Evolutionary conservation across 2,113 vertebrate genomes (phyloP).

Genomic region (Colistium nudipinnis): DNA sequence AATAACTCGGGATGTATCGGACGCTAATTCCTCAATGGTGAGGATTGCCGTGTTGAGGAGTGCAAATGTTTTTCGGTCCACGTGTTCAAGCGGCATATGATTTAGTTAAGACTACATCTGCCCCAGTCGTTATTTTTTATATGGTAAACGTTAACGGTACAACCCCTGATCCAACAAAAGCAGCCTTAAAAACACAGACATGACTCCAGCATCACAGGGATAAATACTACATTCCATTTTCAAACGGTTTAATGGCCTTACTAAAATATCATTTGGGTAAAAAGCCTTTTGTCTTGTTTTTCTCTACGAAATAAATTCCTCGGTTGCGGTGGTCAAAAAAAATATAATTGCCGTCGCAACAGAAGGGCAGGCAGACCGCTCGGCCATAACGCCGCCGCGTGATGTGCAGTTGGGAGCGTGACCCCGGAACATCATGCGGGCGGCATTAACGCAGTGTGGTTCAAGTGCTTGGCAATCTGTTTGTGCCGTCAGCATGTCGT

Average conservation of each 20-base stretch:
- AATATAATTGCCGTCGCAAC: background rate
- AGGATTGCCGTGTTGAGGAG: slow-evolving; percentile 15
- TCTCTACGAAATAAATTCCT: background rate
- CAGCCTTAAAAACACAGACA: background rate
- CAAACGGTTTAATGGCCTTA: no score
- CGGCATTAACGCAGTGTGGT: slow-evolving; percentile 11
- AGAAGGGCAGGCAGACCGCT: background rate
- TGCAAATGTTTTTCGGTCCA: slow-evolving; percentile 23
- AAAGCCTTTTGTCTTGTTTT: no score
- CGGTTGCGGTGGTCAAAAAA: background rate
- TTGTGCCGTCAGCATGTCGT: slow-evolving; percentile 43
- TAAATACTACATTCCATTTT: no score
- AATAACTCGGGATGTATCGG: background rate
- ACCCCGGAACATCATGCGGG: slow-evolving; percentile 22
- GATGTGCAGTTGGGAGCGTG: slow-evolving; percentile 12
- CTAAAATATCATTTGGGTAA: no score
- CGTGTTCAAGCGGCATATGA: slow-evolving; percentile 34
- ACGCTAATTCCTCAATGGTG: no score
- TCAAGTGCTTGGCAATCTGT: slow-evolving; percentile 37
- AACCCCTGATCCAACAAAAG: slow-evolving; percentile 2
- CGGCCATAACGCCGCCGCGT: background rate
- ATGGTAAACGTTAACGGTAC: slow-evolving; percentile 20
- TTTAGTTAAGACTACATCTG: slow-evolving; percentile 38
- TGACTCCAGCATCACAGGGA: background rate
- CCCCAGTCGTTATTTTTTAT: slow-evolving; percentile 12